Conservation (phyloP, 2,888 invertebrate genomes). For the Xestia xanthographa region DNA sequence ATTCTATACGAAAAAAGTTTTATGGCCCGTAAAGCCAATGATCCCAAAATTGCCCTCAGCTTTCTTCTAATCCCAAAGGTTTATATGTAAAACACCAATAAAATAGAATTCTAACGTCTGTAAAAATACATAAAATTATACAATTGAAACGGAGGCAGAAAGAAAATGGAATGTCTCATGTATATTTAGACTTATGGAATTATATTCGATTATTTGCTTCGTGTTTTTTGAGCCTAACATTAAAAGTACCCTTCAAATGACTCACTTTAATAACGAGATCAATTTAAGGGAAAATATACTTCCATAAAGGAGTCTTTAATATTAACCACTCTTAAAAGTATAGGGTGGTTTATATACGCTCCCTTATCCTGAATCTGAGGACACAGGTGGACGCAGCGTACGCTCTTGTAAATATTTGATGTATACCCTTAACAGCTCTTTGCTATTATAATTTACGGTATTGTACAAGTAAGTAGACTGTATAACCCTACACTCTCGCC, state of each 20-base stretch:
- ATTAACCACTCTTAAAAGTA: conserved; percentile 66
- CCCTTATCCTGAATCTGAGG: conserved; percentile 73
- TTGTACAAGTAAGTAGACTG: conserved; percentile 49
- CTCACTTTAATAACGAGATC: neutral
- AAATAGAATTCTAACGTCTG: conserved; percentile 56
- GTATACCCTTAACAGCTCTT: conserved; percentile 80
- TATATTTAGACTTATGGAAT: conserved; percentile 1
- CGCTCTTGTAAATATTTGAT: conserved; percentile 85
- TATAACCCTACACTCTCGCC: conserved; percentile 57
- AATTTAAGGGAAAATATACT: conserved; percentile 5
- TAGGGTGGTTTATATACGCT: conserved; percentile 70
- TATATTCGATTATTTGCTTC: conserved; percentile 1
- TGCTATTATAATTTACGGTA: conserved; percentile 74
- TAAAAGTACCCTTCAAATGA: conserved; percentile 2
- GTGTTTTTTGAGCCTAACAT: neutral
- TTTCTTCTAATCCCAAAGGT: conserved; percentile 69
- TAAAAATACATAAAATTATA: conserved; percentile 54
- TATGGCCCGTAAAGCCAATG: conserved; percentile 84
- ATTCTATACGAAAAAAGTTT: conserved; percentile 80
- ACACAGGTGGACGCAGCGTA: conserved; percentile 84
- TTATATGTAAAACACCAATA: conserved; percentile 67
- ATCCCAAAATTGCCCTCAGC: conserved; percentile 80
- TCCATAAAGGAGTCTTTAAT: conserved; percentile 16
- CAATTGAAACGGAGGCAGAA: conserved; percentile 39
- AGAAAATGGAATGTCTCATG: neutral